Percentiles rank a stretch among this genome's conserved stretches.
These are phyloP conservation scores for Hippoglossus hippoglossus DNA, from an alignment of 2,797 vertebrate species.

Conservation along the genomic window DNA sequence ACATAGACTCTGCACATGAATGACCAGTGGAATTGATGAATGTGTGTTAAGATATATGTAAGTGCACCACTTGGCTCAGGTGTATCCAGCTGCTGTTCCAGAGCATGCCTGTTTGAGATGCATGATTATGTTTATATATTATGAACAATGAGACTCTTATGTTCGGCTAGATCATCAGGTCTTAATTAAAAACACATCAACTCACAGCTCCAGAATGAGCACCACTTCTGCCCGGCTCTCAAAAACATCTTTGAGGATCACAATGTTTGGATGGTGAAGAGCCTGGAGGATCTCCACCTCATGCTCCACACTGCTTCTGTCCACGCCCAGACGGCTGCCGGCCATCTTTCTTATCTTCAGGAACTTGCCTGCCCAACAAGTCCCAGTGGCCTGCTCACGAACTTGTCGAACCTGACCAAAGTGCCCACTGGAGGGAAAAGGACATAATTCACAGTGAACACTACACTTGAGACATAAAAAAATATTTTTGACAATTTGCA, in stretches of 20 bases:
- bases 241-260: conserved; percentile 85
- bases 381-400: conserved; percentile 70
- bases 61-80: no score
- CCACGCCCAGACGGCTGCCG: conserved; percentile 80
- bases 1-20: no score
- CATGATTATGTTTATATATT: no score
- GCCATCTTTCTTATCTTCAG: conserved; percentile 74
- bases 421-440: conserved; percentile 77
- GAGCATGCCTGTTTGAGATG: no score
- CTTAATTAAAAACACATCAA: conserved; percentile 15
- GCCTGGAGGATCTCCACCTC: conserved; percentile 85
- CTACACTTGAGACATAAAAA: background rate
- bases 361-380: conserved; percentile 83
- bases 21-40: no score
- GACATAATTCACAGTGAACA: conserved; percentile 2
- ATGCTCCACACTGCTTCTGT: conserved; percentile 75
- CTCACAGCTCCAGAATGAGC: conserved; percentile 89
- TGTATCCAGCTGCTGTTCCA: no score
- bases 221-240: conserved; percentile 85
- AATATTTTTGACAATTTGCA: no score
- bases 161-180: no score
- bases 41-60: no score
- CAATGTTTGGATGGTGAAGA: conserved; percentile 83
- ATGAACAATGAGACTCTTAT: no score
- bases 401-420: conserved; percentile 85